Conservation (phyloP, 1,140 invertebrate species). For the Drosophila busckii region DNA sequence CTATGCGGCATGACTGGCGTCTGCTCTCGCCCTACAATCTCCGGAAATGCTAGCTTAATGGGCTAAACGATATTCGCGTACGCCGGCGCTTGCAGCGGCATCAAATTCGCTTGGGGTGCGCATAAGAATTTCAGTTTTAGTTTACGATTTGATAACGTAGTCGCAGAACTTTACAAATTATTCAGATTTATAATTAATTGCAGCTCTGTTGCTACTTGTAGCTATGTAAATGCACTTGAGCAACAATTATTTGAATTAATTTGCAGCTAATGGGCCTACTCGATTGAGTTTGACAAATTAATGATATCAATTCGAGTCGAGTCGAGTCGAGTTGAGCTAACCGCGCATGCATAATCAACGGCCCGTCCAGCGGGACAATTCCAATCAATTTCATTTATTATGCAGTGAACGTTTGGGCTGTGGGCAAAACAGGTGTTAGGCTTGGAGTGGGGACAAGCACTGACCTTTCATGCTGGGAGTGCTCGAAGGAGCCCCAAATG, state of each 20-base stretch:
- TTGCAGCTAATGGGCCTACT: constrained; percentile 23
- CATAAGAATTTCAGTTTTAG: too few species aligned
- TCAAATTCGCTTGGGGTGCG: neutral
- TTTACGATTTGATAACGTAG: too few species aligned
- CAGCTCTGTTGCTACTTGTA: too few species aligned
- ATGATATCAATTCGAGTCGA: constrained; percentile 31
- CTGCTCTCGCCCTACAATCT: neutral
- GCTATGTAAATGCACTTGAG: neutral
- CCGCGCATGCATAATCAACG: constrained; percentile 44
- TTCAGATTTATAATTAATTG: too few species aligned
- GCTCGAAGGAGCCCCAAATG: constrained; percentile 18
- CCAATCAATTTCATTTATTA: constrained; percentile 24
- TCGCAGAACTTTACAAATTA: too few species aligned
- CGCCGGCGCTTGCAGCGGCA: constrained; percentile 25
- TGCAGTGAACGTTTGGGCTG: constrained; percentile 1
- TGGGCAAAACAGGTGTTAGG: constrained; percentile 7
- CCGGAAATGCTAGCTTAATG: constrained; percentile 5
- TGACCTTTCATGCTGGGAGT: constrained; percentile 15
- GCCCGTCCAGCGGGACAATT: constrained; percentile 13
- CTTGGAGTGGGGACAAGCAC: too few species aligned
- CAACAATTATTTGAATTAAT: constrained; percentile 38
- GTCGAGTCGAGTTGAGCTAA: too few species aligned
- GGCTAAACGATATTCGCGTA: constrained; percentile 1
- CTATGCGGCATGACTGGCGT: constrained; percentile 19
- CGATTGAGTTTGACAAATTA: constrained; percentile 19